Conservation (phyloP, 2,888 invertebrate genomes). For the Pherbina coryleti region DNA sequence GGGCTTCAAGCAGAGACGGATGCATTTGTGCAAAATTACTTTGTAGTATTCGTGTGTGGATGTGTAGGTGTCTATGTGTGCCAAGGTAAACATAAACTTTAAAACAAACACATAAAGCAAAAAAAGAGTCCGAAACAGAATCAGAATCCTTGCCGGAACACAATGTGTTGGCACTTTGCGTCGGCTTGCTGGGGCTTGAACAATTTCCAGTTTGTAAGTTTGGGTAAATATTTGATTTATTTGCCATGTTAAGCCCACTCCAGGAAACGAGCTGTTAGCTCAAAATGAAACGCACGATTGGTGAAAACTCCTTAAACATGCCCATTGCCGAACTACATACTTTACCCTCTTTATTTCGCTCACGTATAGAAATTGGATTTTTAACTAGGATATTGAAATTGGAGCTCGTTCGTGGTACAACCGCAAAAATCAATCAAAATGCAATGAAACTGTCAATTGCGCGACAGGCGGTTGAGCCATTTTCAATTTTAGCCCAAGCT, state of each 20-base stretch:
- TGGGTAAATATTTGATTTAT: slow-evolving; percentile 17
- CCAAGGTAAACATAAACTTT: slow-evolving; percentile 17
- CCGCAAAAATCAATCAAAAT: slow-evolving; percentile 54
- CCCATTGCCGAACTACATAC: background rate
- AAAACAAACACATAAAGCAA: background rate
- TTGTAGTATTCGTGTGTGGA: background rate
- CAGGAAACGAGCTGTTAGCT: background rate
- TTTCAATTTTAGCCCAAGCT: slow-evolving; percentile 7
- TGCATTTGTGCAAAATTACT: background rate
- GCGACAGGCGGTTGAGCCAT: slow-evolving; percentile 16
- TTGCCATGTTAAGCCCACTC: background rate
- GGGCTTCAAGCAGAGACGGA: background rate
- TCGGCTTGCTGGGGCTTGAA: background rate
- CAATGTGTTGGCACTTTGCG: background rate
- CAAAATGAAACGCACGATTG: background rate
- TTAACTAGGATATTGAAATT: slow-evolving; percentile 16
- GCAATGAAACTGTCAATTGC: slow-evolving; percentile 51
- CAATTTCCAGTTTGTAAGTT: background rate
- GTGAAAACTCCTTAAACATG: background rate
- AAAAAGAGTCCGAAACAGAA: background rate
- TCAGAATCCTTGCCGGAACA: background rate
- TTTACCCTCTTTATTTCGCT: background rate
- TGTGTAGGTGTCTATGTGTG: slow-evolving; percentile 17
- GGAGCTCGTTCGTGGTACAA: slow-evolving; percentile 38
- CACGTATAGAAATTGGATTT: slow-evolving; percentile 18